Percentiles rank a stretch among this genome's conserved stretches.
Evolutionary conservation across 2,113 vertebrate species (phyloP).

Genomic region (Fregata magnificens): DNA sequence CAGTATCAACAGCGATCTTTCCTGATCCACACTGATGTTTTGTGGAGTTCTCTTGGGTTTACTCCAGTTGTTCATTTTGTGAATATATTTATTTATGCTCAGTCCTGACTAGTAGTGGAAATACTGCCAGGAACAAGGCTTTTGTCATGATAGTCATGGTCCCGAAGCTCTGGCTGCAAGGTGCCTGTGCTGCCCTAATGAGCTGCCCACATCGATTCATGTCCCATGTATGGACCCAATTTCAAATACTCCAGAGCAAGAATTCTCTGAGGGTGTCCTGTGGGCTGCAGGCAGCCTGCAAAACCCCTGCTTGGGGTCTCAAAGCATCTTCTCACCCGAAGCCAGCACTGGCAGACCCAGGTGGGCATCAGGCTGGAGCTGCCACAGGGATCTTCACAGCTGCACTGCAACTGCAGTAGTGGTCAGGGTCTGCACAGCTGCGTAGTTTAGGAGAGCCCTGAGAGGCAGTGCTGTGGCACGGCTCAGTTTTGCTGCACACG

Average conservation of each 20-base stretch:
- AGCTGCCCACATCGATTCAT: background rate
- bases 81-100: background rate
- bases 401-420: accelerated
- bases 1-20: background rate
- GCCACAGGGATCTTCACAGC: background rate
- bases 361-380: background rate
- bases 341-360: background rate
- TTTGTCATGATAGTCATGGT: background rate
- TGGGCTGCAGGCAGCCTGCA: background rate
- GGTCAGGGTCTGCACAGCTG: no score
- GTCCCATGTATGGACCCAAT: background rate
- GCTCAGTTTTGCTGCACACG: background rate
- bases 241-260: background rate
- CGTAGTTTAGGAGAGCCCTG: background rate
- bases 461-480: background rate
- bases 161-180: background rate
- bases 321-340: background rate
- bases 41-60: background rate
- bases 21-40: background rate
- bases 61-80: background rate
- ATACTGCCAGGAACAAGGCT: background rate
- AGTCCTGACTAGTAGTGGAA: background rate
- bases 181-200: background rate
- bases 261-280: background rate
- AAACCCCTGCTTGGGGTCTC: background rate